Evolutionary conservation across 2,797 vertebrate species (phyloP).

Genomic region (Netta rufina): DNA sequence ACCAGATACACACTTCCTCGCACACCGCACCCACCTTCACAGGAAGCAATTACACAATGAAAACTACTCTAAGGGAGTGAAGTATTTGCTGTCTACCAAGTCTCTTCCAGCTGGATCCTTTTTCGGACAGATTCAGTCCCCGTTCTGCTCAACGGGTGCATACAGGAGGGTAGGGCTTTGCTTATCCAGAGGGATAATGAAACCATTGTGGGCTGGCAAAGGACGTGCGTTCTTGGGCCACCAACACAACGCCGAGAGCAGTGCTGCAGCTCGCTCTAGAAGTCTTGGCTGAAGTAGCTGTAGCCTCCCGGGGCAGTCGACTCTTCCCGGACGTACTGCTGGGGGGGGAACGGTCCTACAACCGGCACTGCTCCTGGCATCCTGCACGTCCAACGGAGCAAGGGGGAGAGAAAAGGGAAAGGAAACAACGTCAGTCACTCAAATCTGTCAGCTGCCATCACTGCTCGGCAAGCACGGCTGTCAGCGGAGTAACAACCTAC

Average conservation of each 20-base stretch:
- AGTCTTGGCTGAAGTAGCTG: conserved; percentile 72
- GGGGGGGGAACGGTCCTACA: conserved; percentile 64
- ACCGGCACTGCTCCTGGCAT: conserved; percentile 67
- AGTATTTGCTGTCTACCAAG: conserved; percentile 70
- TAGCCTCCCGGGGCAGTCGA: conserved; percentile 74
- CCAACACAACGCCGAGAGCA: conserved; percentile 60
- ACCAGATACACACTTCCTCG: conserved; percentile 55
- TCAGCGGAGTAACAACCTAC: conserved; percentile 2
- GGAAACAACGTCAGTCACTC: conserved; percentile 34
- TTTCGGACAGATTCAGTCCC: conserved; percentile 53
- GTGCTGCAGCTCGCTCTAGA: conserved; percentile 65
- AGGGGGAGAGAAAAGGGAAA: neutral
- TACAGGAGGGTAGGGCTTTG: conserved; percentile 63
- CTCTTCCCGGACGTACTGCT: conserved; percentile 76
- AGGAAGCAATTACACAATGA: conserved; percentile 73
- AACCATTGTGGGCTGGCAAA: conserved; percentile 69
- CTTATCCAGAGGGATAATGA: conserved; percentile 69
- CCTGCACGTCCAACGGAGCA: neutral
- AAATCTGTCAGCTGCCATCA: conserved; percentile 39
- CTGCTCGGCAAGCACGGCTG: conserved; percentile 38
- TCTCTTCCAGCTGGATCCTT: conserved; percentile 71
- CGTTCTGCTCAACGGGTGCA: conserved; percentile 55
- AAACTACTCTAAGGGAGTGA: conserved; percentile 73
- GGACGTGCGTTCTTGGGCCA: conserved; percentile 61
- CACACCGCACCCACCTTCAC: conserved; percentile 56